Evolutionary conservation across 2,113 vertebrate genomes (phyloP).

Genomic region (Gavialis gangeticus): DNA sequence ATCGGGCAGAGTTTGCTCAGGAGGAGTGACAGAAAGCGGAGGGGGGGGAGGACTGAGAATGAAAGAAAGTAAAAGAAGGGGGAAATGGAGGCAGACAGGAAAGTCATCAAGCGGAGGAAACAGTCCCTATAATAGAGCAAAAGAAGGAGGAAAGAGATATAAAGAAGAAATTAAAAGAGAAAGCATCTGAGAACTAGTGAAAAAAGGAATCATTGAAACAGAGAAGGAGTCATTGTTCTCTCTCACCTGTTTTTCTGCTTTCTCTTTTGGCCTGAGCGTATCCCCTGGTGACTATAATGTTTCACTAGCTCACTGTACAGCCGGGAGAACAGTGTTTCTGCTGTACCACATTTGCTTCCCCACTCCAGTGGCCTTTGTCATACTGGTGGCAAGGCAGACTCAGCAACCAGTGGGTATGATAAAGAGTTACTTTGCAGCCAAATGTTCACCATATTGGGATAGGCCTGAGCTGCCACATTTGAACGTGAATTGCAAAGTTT

Average conservation of each 20-base stretch:
- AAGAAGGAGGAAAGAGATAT: not conserved
- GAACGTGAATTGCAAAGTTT: not conserved
- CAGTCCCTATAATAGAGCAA: not conserved
- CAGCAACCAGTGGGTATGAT: not conserved
- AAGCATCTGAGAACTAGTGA: not conserved
- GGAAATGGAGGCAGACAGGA: not conserved
- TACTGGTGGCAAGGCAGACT: not conserved
- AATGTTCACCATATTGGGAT: fast-evolving
- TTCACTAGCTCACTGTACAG: not conserved
- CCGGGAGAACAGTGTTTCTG: not conserved
- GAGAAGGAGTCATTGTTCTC: not conserved
- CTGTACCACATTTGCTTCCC: not conserved
- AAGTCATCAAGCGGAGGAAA: not conserved
- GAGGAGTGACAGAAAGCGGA: not conserved
- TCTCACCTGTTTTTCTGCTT: not conserved
- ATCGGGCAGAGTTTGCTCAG: not conserved
- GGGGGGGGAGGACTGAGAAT: not conserved
- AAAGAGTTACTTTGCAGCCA: not conserved
- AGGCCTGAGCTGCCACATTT: not conserved
- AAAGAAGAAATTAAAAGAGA: not conserved
- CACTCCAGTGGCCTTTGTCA: not conserved
- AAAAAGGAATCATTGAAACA: not conserved
- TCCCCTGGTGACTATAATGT: not conserved
- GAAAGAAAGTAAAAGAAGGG: not conserved
- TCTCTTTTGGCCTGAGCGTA: not conserved